Percentiles rank a stretch among this genome's conserved stretches.
phyloP scores from a whole-genome alignment of 2,113 vertebrate species.

The Hydropotes inermis region DNA sequence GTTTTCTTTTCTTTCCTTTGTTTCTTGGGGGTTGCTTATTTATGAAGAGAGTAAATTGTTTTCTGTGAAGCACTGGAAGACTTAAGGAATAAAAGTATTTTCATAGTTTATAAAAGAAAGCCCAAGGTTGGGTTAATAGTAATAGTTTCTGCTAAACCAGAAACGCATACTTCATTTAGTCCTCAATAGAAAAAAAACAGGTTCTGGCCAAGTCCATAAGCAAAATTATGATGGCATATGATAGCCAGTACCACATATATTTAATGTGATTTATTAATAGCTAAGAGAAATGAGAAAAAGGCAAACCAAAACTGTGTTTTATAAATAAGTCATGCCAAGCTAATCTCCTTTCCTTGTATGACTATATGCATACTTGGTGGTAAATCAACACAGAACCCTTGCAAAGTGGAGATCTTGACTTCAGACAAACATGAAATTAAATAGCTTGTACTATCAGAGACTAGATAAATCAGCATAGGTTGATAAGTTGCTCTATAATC shows the following conservation, averaged over 20 bases:
- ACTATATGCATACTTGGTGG: neutral
- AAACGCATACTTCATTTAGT: neutral
- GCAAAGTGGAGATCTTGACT: neutral
- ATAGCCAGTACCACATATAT: neutral
- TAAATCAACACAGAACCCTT: neutral
- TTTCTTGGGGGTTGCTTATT: neutral
- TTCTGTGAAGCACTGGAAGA: neutral
- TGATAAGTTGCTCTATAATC: neutral
- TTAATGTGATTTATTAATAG: neutral
- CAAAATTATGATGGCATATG: neutral
- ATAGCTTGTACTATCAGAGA: neutral
- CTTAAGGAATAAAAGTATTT: neutral
- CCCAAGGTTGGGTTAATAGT: neutral
- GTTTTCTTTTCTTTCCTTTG: neutral
- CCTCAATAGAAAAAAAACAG: slow-evolving; percentile 17
- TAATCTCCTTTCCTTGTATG: neutral
- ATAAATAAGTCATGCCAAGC: slow-evolving; percentile 11
- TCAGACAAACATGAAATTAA: neutral
- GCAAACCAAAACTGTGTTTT: slow-evolving; percentile 1
- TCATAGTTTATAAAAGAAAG: neutral
- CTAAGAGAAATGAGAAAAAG: neutral
- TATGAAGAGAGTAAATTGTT: neutral
- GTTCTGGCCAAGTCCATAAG: neutral
- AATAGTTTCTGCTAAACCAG: slow-evolving; percentile 39
- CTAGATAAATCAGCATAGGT: neutral